These are phyloP conservation scores for Unio pictorum DNA, from an alignment of 2,888 invertebrate genomes.

Conservation along the genomic window DNA sequence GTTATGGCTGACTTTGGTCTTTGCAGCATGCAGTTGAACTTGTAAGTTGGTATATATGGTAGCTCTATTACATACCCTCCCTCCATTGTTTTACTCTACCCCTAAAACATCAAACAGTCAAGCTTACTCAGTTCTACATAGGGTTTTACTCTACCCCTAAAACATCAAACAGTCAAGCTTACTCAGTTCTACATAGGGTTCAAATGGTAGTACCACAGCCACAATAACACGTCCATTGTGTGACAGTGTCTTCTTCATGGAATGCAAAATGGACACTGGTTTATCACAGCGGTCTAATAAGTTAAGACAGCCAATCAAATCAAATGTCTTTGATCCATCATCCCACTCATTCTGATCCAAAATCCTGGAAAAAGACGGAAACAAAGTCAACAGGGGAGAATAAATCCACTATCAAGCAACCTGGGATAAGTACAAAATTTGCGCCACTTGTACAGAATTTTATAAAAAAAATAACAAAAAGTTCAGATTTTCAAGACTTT, in stretches of 20 bases:
- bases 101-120: too few relatives aligned
- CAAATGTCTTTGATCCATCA: conserved; percentile 75
- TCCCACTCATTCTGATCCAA: conserved; percentile 82
- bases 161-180: conserved; percentile 20
- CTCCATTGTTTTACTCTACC: too few relatives aligned
- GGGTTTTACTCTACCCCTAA: too few relatives aligned
- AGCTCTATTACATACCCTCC: too few relatives aligned
- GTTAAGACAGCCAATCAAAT: conserved; percentile 91
- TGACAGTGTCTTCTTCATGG: conserved; percentile 82
- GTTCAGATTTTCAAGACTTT: neutral
- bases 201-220: conserved; percentile 94
- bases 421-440: too few relatives aligned
- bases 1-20: too few relatives aligned
- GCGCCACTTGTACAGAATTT: neutral
- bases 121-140: too few relatives aligned
- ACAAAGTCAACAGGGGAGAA: too few relatives aligned
- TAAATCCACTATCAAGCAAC: too few relatives aligned
- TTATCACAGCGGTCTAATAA: conserved; percentile 93
- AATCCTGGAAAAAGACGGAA: conserved; percentile 75
- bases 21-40: too few relatives aligned
- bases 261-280: conserved; percentile 84
- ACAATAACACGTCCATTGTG: conserved; percentile 82
- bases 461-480: neutral
- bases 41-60: too few relatives aligned
- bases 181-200: conserved; percentile 88